phyloP scores from a whole-genome alignment of 1,140 invertebrate genomes.

The Drosophila parabipectinata region DNA sequence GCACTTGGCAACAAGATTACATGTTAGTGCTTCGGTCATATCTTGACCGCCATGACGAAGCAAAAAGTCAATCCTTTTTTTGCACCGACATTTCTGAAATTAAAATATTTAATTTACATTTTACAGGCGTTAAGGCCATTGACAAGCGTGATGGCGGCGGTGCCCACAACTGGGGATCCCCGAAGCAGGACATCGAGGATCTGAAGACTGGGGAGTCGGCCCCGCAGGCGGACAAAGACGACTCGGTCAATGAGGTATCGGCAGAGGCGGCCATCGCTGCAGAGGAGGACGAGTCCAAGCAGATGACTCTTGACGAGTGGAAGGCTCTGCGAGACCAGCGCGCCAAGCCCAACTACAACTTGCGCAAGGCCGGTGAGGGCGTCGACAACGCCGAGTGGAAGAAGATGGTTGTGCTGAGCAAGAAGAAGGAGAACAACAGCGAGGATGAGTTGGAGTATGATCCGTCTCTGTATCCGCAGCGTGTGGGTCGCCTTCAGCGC shows the following conservation, averaged over 20 bases:
- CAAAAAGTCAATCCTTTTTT: not conserved
- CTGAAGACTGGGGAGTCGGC: slow-evolving; percentile 85
- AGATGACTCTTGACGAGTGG: slow-evolving; percentile 95
- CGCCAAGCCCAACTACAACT: slow-evolving; percentile 93
- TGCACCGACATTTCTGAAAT: not conserved
- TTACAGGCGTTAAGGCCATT: slow-evolving; percentile 92
- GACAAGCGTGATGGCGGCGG: slow-evolving; percentile 97
- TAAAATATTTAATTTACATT: not conserved
- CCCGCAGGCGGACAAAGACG: slow-evolving; percentile 79
- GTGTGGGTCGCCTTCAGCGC: slow-evolving; percentile 93
- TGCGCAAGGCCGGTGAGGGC: slow-evolving; percentile 96
- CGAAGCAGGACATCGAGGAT: slow-evolving; percentile 94
- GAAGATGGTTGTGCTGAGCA: slow-evolving; percentile 89
- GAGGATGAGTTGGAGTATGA: slow-evolving; percentile 89
- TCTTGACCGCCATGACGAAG: not conserved
- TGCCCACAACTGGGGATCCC: slow-evolving; percentile 97
- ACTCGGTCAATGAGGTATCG: slow-evolving; percentile 84
- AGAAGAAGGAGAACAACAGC: slow-evolving; percentile 85
- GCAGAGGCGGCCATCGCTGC: slow-evolving; percentile 84
- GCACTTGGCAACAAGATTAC: slow-evolving; percentile 35
- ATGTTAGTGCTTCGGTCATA: not conserved
- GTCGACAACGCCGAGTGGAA: slow-evolving; percentile 96
- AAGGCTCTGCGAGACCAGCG: slow-evolving; percentile 90
- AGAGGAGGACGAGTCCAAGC: slow-evolving; percentile 89
- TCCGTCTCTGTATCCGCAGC: slow-evolving; percentile 92